A percentile compares a stretch with the other conserved stretches of the same genome.
These are phyloP conservation scores for Rhingia campestris DNA, from an alignment of 2,888 invertebrate genomes.

Conservation along the genomic window DNA sequence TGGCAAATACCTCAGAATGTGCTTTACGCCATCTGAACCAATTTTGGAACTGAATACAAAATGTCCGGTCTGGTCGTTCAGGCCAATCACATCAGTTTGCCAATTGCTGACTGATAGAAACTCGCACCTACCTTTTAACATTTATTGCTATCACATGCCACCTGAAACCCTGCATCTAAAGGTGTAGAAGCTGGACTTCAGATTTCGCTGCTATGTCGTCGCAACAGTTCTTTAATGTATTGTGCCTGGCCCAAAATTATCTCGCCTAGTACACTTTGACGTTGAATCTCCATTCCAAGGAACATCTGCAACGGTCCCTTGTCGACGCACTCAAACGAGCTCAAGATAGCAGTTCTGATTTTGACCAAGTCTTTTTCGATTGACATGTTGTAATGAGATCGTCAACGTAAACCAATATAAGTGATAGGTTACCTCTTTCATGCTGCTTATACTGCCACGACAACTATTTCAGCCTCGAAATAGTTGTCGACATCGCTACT, in stretches of 20 bases:
- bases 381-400: conserved; percentile 31
- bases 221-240: too few relatives aligned
- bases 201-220: too few relatives aligned
- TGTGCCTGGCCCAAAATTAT: too few relatives aligned
- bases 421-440: conserved; percentile 22
- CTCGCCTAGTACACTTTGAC: conserved; percentile 10
- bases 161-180: background rate
- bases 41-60: conserved; percentile 22
- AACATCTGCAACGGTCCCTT: conserved; percentile 26
- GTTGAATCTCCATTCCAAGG: conserved; percentile 40
- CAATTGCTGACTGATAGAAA: conserved; percentile 31
- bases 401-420: conserved; percentile 25
- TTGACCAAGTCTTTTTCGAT: conserved; percentile 11
- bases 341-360: conserved; percentile 17
- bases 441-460: conserved; percentile 20
- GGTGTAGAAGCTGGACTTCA: too few relatives aligned
- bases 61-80: conserved; percentile 33
- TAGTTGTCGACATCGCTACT: background rate
- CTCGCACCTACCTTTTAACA: conserved; percentile 6
- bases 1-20: conserved; percentile 17
- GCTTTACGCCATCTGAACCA: conserved; percentile 24
- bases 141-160: background rate
- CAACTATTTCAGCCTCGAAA: background rate
- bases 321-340: conserved; percentile 28
- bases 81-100: conserved; percentile 34